These are phyloP conservation scores for Heliconius nattereri DNA, from an alignment of 1,140 invertebrate genomes.

Conservation along the genomic window DNA sequence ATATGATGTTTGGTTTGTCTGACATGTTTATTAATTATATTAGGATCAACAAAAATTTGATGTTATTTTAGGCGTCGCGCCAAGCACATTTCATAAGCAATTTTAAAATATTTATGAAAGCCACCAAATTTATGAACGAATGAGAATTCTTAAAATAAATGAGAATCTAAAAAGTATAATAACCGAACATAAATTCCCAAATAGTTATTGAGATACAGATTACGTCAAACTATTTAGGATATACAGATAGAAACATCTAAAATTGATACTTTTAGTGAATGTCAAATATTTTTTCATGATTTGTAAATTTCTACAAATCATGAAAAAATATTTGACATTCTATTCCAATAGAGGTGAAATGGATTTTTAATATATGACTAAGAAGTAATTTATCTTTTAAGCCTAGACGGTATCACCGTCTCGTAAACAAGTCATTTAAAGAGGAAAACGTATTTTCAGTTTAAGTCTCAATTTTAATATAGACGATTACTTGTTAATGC, in stretches of 20 bases:
- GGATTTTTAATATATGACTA: not conserved
- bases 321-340: no score
- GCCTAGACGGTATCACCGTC: not conserved
- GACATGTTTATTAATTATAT: not conserved
- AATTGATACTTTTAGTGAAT: not conserved
- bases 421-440: not conserved
- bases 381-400: not conserved
- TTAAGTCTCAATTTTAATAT: not conserved
- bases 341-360: not conserved
- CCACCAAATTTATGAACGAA: not conserved
- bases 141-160: not conserved
- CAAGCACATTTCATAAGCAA: not conserved
- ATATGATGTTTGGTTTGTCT: not conserved
- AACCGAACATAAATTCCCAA: not conserved
- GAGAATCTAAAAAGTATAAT: not conserved
- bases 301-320: not conserved
- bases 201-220: not conserved
- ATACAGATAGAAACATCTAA: not conserved
- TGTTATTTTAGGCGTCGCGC: slow-evolving; percentile 3
- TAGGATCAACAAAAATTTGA: not conserved
- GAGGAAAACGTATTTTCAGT: not conserved
- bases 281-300: no score
- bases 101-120: not conserved
- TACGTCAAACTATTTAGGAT: not conserved
- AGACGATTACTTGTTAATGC: not conserved